Evolutionary conservation across 2,888 invertebrate genomes (phyloP).

Genomic region (Ophraella communa): DNA sequence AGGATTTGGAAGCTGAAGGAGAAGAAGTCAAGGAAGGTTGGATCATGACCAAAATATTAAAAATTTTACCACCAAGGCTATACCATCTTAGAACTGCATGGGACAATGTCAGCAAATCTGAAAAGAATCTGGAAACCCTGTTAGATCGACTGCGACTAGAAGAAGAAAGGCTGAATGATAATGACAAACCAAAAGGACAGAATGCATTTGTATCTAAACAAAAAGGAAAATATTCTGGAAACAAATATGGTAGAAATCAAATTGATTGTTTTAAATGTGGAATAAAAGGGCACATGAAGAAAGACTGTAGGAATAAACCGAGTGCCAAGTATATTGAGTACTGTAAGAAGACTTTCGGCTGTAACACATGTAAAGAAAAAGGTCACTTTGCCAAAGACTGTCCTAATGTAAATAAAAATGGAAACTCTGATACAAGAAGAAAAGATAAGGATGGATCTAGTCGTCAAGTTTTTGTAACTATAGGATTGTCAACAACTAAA

Average conservation of each 20-base stretch:
- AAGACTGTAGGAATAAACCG: not conserved
- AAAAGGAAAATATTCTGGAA: constrained; percentile 5
- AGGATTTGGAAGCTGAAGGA: not conserved
- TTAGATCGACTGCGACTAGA: not conserved
- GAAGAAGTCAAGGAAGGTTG: constrained; percentile 13
- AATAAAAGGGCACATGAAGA: not conserved
- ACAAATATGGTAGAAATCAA: not conserved
- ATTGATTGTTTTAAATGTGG: too few species aligned
- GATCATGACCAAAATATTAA: constrained; percentile 20
- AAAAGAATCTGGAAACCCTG: not conserved
- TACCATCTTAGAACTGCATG: not conserved
- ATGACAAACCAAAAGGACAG: not conserved
- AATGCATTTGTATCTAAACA: constrained; percentile 8
- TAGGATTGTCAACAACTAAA: constrained; percentile 22
- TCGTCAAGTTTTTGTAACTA: not conserved
- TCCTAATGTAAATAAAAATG: too few species aligned
- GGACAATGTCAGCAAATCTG: not conserved
- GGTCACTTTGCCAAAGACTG: too few species aligned
- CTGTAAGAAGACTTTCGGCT: too few species aligned
- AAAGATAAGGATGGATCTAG: too few species aligned
- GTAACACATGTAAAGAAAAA: too few species aligned
- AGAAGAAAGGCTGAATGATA: not conserved
- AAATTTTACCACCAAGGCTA: constrained; percentile 7
- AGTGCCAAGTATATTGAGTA: too few species aligned
- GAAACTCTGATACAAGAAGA: not conserved